These are phyloP conservation scores for Geotrupes spiniger DNA, from an alignment of 2,888 invertebrate species.

Conservation along the genomic window DNA sequence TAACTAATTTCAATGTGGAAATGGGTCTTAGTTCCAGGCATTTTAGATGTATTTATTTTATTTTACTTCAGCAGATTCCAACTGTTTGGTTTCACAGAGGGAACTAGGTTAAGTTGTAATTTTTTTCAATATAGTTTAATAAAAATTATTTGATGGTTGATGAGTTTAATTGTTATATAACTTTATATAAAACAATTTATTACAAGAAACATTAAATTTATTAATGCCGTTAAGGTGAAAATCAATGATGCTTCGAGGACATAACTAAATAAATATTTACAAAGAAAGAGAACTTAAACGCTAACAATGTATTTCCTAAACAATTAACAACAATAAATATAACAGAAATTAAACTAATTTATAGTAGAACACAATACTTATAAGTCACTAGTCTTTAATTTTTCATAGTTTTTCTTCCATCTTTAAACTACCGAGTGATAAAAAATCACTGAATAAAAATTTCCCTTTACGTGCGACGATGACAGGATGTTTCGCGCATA, in stretches of 20 bases:
- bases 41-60: no score
- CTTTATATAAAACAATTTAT: no score
- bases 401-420: conserved; percentile 22
- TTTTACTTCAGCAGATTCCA: no score
- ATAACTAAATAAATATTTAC: conserved; percentile 1
- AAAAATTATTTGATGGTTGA: no score
- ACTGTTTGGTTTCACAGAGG: no score
- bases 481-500: conserved; percentile 10
- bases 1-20: no score
- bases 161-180: no score
- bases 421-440: conserved; percentile 26
- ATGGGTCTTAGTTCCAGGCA: no score
- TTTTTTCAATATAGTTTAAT: no score
- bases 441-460: conserved; percentile 28
- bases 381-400: conserved; percentile 22
- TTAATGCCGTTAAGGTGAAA: neutral
- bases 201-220: conserved; percentile 1
- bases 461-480: conserved; percentile 29
- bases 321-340: conserved; percentile 32
- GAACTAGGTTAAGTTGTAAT: no score
- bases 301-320: conserved; percentile 18
- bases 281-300: conserved; percentile 7
- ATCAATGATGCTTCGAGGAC: neutral
- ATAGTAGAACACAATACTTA: conserved; percentile 28
- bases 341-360: conserved; percentile 28